phyloP scores from a whole-genome alignment of 1,140 invertebrate species.

The Drosophila kepulauana region DNA sequence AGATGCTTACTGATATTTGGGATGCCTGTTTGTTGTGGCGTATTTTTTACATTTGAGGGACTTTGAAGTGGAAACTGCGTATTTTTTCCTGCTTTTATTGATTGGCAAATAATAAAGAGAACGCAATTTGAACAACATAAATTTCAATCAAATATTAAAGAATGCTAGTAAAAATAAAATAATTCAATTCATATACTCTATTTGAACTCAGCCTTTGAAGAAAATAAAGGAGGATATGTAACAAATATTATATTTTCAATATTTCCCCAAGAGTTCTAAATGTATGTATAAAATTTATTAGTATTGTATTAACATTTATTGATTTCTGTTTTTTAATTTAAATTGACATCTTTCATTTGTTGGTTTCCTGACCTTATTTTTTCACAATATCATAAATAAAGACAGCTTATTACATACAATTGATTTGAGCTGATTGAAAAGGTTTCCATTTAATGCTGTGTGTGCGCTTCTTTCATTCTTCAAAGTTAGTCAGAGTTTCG shows the following conservation, averaged over 20 bases:
- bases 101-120: slow-evolving; percentile 24
- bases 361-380: not conserved
- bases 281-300: not conserved
- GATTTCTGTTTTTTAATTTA: not conserved
- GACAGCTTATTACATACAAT: not conserved
- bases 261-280: no score
- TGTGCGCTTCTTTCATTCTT: not conserved
- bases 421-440: slow-evolving; percentile 13
- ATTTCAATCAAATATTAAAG: slow-evolving; percentile 7
- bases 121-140: not conserved
- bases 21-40: slow-evolving; percentile 8
- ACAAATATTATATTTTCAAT: not conserved
- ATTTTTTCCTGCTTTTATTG: slow-evolving; percentile 25
- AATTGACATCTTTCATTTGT: not conserved
- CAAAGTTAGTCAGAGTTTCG: not conserved
- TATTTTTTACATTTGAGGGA: slow-evolving; percentile 25
- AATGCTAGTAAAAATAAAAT: slow-evolving; percentile 4
- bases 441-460: not conserved
- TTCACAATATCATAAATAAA: not conserved
- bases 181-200: not conserved
- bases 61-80: slow-evolving; percentile 29
- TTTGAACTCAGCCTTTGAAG: not conserved
- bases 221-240: not conserved
- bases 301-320: not conserved
- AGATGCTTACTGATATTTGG: slow-evolving; percentile 38